Conservation (phyloP, 2,797 vertebrate species). For the Bradypodion pumilum region DNA sequence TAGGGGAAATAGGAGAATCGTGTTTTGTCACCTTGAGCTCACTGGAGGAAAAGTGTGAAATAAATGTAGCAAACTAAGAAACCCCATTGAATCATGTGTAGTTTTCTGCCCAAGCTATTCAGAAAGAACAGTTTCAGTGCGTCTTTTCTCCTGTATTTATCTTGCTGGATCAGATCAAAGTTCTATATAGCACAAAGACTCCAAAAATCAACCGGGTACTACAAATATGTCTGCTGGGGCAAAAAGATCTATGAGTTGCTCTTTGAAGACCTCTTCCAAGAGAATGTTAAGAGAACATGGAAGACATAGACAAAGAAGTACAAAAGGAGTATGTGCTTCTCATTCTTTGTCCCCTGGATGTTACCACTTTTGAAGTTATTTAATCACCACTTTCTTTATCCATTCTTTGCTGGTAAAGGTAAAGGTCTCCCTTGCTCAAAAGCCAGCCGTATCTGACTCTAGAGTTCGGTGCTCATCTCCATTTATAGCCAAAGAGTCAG, state of each 20-base stretch:
- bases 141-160: neutral
- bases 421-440: too few relatives aligned
- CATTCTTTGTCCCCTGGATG: neutral
- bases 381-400: too few relatives aligned
- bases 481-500: too few relatives aligned
- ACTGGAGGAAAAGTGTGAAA: too few relatives aligned
- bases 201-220: neutral
- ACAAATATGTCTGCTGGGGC: neutral
- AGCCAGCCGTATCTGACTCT: too few relatives aligned
- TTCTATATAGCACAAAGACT: neutral
- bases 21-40: too few relatives aligned
- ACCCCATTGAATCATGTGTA: neutral
- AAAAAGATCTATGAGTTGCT: neutral
- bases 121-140: neutral
- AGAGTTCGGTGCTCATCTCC: too few relatives aligned
- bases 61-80: neutral
- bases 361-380: neutral
- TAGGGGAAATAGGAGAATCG: too few relatives aligned
- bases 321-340: neutral
- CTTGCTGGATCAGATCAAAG: neutral
- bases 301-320: neutral
- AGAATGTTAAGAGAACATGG: neutral
- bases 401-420: too few relatives aligned
- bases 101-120: neutral
- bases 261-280: neutral